Evolutionary conservation across 1,140 invertebrate species (phyloP).

Genomic region (Drosophila orena): DNA sequence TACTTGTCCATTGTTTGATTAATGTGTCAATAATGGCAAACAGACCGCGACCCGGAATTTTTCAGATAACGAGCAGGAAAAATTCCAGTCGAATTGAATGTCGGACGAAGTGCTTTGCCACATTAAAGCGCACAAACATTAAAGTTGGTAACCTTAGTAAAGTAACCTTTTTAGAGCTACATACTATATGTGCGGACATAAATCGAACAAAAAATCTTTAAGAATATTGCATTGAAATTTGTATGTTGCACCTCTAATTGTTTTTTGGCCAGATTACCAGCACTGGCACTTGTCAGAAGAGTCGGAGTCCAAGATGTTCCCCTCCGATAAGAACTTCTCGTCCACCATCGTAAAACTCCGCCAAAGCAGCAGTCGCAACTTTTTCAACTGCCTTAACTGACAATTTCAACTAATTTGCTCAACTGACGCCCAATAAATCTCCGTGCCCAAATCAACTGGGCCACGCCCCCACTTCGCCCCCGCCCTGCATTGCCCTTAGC

Average conservation of each 20-base stretch:
- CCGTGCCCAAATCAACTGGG: conserved; percentile 71
- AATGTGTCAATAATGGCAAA: conserved; percentile 79
- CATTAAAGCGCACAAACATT: conserved; percentile 7
- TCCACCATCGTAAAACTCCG: conserved; percentile 21
- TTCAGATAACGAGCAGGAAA: conserved; percentile 21
- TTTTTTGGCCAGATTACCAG: background rate
- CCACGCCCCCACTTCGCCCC: conserved; percentile 51
- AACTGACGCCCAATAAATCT: conserved; percentile 79
- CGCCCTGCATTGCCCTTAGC: conserved; percentile 25
- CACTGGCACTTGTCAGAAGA: background rate
- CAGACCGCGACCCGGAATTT: conserved; percentile 31
- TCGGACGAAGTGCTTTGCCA: conserved; percentile 22
- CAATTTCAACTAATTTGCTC: conserved; percentile 81
- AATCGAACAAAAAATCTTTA: too few species aligned
- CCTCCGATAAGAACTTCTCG: conserved; percentile 19
- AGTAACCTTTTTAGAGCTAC: too few species aligned
- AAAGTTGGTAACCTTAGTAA: conserved; percentile 3
- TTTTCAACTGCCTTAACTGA: conserved; percentile 59
- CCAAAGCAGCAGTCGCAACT: conserved; percentile 19
- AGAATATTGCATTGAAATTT: too few species aligned
- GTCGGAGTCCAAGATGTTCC: conserved; percentile 11
- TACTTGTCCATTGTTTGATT: conserved; percentile 81
- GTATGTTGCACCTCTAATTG: too few species aligned
- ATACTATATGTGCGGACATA: too few species aligned
- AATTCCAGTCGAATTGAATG: conserved; percentile 21